Evolutionary conservation across 2,888 invertebrate genomes (phyloP).

Genomic region (Empis livida): DNA sequence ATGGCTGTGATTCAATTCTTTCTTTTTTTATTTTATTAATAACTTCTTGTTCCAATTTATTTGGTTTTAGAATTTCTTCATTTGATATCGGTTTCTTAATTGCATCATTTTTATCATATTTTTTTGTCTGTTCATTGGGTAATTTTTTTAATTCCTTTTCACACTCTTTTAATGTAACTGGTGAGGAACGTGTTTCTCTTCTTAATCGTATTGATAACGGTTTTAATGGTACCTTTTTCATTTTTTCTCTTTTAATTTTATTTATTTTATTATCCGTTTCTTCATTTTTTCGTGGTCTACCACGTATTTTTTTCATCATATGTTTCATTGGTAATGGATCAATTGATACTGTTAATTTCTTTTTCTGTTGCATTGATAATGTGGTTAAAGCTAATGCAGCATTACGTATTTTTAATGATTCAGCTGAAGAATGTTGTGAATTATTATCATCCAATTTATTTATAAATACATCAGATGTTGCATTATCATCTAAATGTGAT

Average conservation of each 20-base stretch:
- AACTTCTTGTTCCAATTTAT: not conserved
- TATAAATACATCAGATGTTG: conserved; percentile 5
- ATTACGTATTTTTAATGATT: conserved; percentile 4
- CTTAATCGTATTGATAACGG: not conserved
- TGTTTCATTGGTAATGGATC: not conserved
- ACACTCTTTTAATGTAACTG: too few species aligned
- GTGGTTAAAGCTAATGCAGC: conserved; percentile 4
- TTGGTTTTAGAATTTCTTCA: not conserved
- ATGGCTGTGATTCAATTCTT: not conserved
- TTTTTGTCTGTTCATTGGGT: too few species aligned
- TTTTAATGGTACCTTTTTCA: not conserved
- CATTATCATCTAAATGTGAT: conserved; percentile 8
- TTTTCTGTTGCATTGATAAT: not conserved
- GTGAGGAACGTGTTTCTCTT: too few species aligned
- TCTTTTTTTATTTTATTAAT: not conserved
- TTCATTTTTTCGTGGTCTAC: not conserved
- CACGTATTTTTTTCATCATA: not conserved
- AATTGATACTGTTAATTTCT: not conserved
- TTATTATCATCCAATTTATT: not conserved
- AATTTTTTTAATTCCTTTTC: too few species aligned
- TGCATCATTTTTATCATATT: not conserved
- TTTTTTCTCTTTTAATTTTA: not conserved
- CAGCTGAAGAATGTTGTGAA: not conserved
- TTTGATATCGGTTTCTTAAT: not conserved
- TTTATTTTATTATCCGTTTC: not conserved